Evolutionary conservation across 2,888 invertebrate genomes (phyloP), one percentile per base, ranked within the genome.

Genomic region (Melieria omissa): DNA sequence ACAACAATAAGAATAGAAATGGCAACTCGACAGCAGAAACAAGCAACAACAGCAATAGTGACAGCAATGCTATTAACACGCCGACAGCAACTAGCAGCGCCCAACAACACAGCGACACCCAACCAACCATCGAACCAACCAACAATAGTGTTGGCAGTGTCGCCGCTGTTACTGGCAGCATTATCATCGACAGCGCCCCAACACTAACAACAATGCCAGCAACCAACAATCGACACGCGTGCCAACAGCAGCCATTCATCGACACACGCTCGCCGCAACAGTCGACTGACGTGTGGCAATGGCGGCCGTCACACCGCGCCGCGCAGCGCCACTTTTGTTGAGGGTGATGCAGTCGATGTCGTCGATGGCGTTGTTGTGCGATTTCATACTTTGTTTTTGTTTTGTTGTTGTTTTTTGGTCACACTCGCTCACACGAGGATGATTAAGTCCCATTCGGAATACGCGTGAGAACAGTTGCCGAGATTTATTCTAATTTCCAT

Each of bases 401-500:
- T 29, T 2, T 29, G 29, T 29, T 3, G 29, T 29, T 29, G 29
- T 29, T 29, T 29, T 29, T 29, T 29, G 29, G 2, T 29, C 29
- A 29, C 29, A 29, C 29, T 46, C 70, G 42, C 45, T 70, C 45
- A 54, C 46, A 29, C 29, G 29, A 29, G 49, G 41, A 61, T 69
- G 72, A 72, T 72, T 69, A 62, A 58, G 46, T 54, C 55, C 61
- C 61, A 71, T 62, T 71, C 72, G 29, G 52, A 7, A 70, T 65
- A 68, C 70, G 68, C 54, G 52, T 44, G 67, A 16, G 65, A 16
- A 49, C 44, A 16, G 42, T 69, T 69, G n/a, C 55, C 54, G n/a
- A 63, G 69, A 69, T 72, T 72, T 72, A 65, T 65, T 65, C 69
- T 63, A 58, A 16, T 69, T 72, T 65, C 47, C n/a, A 60, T 41